phyloP scores from a whole-genome alignment of 2,888 invertebrate genomes.

The Anthoptus insignis region DNA sequence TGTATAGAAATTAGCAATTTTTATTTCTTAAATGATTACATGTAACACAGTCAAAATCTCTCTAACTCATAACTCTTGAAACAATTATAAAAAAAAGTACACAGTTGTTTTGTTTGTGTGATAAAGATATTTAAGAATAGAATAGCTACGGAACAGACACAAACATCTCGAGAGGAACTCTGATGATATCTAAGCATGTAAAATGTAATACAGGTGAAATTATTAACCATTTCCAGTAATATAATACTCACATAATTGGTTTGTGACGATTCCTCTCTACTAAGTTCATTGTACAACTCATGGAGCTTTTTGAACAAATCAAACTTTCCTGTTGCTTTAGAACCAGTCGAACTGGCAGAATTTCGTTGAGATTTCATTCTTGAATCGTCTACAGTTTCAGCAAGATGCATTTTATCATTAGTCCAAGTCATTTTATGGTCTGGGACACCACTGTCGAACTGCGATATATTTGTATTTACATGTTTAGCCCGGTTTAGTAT shows the following conservation, averaged over 20 bases:
- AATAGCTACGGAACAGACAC: no score
- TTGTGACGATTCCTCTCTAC: constrained; percentile 78
- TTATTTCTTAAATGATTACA: no score
- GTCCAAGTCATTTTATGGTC: constrained; percentile 86
- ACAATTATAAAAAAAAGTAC: background rate
- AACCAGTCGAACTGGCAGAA: constrained; percentile 68
- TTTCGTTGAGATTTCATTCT: constrained; percentile 81
- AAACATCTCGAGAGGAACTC: background rate
- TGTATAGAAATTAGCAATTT: background rate
- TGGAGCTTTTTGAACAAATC: constrained; percentile 84
- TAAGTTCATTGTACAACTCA: constrained; percentile 81
- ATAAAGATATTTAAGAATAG: background rate
- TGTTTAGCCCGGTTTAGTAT: constrained; percentile 83
- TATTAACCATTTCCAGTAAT: background rate
- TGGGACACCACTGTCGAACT: constrained; percentile 80
- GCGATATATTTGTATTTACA: constrained; percentile 80
- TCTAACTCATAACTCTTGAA: background rate
- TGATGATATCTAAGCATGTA: background rate
- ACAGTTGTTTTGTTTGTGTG: background rate
- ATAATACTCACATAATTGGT: constrained; percentile 76
- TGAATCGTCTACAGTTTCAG: constrained; percentile 82
- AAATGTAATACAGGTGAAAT: background rate
- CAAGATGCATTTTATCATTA: constrained; percentile 82
- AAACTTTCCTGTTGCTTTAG: constrained; percentile 76
- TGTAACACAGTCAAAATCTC: background rate